These are phyloP conservation scores for Agrypnia vestita DNA, from an alignment of 1,140 invertebrate species.

Conservation along the genomic window DNA sequence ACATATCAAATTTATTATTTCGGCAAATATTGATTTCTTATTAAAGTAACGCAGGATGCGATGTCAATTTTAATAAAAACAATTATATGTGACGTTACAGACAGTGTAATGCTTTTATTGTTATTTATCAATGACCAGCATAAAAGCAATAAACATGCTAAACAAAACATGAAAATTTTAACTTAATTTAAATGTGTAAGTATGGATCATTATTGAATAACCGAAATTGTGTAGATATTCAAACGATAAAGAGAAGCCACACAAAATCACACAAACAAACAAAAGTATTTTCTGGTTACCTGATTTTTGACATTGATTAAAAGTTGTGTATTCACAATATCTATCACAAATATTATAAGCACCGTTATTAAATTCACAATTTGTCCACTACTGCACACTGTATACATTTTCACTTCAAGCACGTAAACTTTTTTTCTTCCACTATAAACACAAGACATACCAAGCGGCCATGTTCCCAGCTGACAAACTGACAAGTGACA, in stretches of 20 bases:
- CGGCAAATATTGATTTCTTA: too few relatives aligned
- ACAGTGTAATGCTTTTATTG: too few relatives aligned
- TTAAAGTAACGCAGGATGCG: too few relatives aligned
- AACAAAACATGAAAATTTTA: too few relatives aligned
- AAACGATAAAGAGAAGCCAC: not conserved
- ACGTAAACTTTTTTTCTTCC: constrained; percentile 33
- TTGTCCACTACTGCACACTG: constrained; percentile 38
- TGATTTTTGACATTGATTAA: constrained; percentile 81
- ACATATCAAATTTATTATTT: too few relatives aligned
- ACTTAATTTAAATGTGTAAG: too few relatives aligned
- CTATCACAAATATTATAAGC: constrained; percentile 52
- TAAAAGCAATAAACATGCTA: too few relatives aligned
- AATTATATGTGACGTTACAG: too few relatives aligned
- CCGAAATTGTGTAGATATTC: too few relatives aligned
- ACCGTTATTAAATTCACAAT: constrained; percentile 46
- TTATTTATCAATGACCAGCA: too few relatives aligned
- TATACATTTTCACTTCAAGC: constrained; percentile 47
- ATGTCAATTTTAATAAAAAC: too few relatives aligned
- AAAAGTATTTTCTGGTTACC: constrained; percentile 63
- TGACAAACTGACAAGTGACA: constrained; percentile 55
- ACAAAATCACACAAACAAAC: constrained; percentile 10
- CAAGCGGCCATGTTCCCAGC: constrained; percentile 43
- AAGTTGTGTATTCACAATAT: constrained; percentile 68
- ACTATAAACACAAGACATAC: constrained; percentile 35
- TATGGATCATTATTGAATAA: too few relatives aligned